Conservation (phyloP, 2,113 vertebrate species). For the Orycteropus afer region DNA sequence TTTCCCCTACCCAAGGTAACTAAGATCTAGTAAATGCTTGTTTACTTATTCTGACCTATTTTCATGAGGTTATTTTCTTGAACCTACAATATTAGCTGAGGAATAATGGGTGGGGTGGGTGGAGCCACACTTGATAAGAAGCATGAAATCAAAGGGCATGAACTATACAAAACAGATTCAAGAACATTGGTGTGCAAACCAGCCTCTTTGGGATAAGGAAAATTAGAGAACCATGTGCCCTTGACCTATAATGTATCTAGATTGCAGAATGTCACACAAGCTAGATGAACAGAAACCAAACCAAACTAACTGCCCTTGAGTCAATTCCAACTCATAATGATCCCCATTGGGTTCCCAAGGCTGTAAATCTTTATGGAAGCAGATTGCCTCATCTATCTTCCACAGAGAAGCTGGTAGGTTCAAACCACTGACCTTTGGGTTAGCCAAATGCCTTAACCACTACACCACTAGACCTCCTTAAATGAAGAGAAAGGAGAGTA, state of each 20-base stretch:
- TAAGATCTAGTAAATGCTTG: background rate
- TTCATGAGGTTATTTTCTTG: constrained; percentile 51
- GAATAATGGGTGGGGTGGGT: constrained; percentile 33
- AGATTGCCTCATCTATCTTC: too few relatives aligned
- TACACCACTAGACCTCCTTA: too few relatives aligned
- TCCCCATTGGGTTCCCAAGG: too few relatives aligned
- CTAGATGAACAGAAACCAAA: background rate
- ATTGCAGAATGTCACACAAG: background rate
- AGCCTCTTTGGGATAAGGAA: background rate
- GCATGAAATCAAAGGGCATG: constrained; percentile 68
- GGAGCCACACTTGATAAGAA: constrained; percentile 52
- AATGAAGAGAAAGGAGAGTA: background rate
- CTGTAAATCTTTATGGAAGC: too few relatives aligned
- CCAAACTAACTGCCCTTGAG: too few relatives aligned
- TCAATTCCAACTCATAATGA: too few relatives aligned
- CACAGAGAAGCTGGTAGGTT: too few relatives aligned
- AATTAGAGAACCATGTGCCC: background rate
- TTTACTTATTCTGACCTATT: constrained; percentile 47
- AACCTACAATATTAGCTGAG: constrained; percentile 11
- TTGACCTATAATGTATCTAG: background rate
- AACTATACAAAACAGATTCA: background rate
- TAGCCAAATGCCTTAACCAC: too few relatives aligned
- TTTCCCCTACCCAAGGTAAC: background rate
- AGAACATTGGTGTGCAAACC: background rate
- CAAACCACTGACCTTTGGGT: too few relatives aligned